Evolutionary conservation across 2,113 vertebrate genomes (phyloP), one percentile per base, ranked within the genome.

Genomic region (Pseudorasbora parva): DNA sequence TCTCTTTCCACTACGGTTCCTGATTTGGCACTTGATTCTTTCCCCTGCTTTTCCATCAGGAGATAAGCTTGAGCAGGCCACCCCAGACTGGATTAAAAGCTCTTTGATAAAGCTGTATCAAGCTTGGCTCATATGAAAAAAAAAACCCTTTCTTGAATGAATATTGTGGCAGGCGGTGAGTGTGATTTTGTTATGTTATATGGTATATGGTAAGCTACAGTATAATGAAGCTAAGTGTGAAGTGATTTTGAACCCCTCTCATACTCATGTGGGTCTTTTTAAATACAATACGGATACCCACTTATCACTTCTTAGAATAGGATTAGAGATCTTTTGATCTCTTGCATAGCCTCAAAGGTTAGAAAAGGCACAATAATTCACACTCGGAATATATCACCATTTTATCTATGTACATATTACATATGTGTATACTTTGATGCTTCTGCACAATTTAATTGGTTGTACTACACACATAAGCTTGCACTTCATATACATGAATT

Each of bases 61-160:
- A 90, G 91, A 93, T 93, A 90, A 91, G 87, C 90, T 87, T 83
- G 81, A 90, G 86, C 84, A 85, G 86, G 87, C 82, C 88, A 81
- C 88, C 49, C 74, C 87, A 82, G 80, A 87, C 87, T 56, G 85
- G 92, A 93, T 93, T 93, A 93, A 90, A 90, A 81, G 86, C 86
- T 88, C 88, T 84, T 84, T 82, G 51, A 68, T 69, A 82, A 84
- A 87, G 81, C 85, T 1, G 43, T 76, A 81, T 87, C 83, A 79
- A 83, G 83, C 47, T 85, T 88, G 87, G 87, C 30, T 73, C 27
- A 51, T 15, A 45, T 25, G 89, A 89, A 88, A 89, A 88, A 89
- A 89, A 86, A 68, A 82, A 82, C 86, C 88, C 85, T 90, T 90
- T 84, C 89, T 91, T 89, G 81, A 45, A 37, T 92, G 84, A 86